Conservation (phyloP, 2,113 vertebrate species). For the Tychaedon coryphoeus region DNA sequence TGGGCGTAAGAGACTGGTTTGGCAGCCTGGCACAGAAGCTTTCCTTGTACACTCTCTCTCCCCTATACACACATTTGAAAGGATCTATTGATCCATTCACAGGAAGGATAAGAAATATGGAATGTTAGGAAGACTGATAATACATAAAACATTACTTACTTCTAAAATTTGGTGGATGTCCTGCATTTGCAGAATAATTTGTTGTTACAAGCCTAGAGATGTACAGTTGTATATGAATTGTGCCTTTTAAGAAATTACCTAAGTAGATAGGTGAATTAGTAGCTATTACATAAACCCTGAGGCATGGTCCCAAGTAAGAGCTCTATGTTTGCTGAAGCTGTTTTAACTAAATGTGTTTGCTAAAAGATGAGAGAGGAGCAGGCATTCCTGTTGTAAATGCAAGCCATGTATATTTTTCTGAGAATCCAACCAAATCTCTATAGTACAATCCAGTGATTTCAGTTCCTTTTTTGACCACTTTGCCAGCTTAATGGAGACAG, state of each 20-base stretch:
- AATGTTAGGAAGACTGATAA: neutral
- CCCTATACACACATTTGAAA: neutral
- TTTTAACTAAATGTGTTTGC: neutral
- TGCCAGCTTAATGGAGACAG: neutral
- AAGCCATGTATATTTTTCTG: neutral
- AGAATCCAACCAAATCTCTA: neutral
- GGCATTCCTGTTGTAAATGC: neutral
- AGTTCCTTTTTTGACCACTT: neutral
- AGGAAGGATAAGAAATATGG: neutral
- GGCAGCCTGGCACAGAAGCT: neutral
- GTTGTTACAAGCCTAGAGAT: neutral
- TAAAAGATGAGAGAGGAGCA: neutral
- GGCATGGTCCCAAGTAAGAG: neutral
- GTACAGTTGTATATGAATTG: neutral
- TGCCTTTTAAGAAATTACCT: neutral
- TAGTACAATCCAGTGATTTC: neutral
- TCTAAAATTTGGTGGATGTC: neutral
- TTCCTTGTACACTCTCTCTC: neutral
- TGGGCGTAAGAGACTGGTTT: neutral
- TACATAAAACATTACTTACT: neutral
- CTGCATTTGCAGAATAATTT: neutral
- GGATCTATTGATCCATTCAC: neutral
- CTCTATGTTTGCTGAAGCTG: neutral
- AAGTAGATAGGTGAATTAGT: neutral
- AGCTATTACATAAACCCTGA: neutral